These are phyloP conservation scores for Scolopax mira DNA, from an alignment of 2,113 vertebrate genomes.

Conservation along the genomic window DNA sequence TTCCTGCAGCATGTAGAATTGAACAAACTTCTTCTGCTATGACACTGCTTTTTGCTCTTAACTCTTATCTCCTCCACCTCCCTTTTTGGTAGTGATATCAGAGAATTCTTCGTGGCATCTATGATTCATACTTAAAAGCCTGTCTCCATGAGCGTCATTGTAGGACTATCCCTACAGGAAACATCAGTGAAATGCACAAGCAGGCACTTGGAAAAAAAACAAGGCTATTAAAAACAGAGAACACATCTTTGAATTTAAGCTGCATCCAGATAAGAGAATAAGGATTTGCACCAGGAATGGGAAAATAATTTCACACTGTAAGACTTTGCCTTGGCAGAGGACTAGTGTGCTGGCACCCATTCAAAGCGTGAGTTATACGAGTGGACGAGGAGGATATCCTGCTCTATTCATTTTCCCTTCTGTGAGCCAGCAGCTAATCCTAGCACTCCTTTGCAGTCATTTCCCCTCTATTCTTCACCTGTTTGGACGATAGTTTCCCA, in stretches of 20 bases:
- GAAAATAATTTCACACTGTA: slow-evolving; percentile 1
- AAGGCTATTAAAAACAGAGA: background rate
- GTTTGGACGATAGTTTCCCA: background rate
- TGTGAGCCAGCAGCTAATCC: background rate
- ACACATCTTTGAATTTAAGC: background rate
- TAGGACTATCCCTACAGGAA: background rate
- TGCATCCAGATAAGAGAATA: background rate
- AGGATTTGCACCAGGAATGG: background rate
- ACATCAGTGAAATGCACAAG: background rate
- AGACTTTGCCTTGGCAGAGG: background rate
- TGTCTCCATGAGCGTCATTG: slow-evolving; percentile 1
- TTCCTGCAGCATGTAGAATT: background rate
- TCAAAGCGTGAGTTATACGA: background rate
- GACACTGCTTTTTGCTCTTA: background rate
- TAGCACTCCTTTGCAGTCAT: rapidly evolving
- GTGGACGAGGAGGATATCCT: background rate
- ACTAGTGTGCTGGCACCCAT: background rate
- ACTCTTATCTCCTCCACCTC: background rate
- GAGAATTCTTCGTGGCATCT: slow-evolving; percentile 33
- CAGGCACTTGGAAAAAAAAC: background rate
- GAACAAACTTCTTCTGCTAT: background rate
- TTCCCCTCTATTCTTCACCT: background rate
- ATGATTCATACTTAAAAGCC: slow-evolving; percentile 43
- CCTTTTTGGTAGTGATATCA: background rate
- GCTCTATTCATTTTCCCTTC: background rate